phyloP scores from a whole-genome alignment of 2,888 invertebrate genomes.

The Alloplasta piceator region DNA sequence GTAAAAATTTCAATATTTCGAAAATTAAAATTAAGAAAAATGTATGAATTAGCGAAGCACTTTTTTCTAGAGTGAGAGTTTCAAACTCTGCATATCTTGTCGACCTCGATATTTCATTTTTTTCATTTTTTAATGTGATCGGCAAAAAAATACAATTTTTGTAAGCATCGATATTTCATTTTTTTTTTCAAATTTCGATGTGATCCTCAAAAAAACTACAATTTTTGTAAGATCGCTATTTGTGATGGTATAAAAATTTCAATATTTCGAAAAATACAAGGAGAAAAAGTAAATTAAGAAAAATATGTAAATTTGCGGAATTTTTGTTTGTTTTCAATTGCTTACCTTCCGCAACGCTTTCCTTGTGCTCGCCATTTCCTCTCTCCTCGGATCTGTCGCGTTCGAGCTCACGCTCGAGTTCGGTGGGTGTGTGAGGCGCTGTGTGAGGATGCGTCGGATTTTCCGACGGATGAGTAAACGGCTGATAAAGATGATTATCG shows the following conservation, averaged over 20 bases:
- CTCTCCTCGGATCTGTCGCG: conserved; percentile 80
- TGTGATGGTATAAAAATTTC: background rate
- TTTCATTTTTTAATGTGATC: too few species aligned
- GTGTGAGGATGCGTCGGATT: conserved; percentile 78
- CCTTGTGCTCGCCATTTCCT: conserved; percentile 79
- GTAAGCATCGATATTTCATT: background rate
- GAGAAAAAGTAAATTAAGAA: background rate
- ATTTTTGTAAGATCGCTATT: too few species aligned
- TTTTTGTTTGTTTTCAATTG: too few species aligned
- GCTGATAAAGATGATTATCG: conserved; percentile 82
- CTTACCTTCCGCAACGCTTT: conserved; percentile 81
- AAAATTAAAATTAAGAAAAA: too few species aligned
- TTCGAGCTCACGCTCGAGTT: conserved; percentile 80
- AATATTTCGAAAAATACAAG: background rate
- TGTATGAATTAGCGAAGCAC: too few species aligned
- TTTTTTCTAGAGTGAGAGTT: too few species aligned
- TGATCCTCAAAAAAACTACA: too few species aligned
- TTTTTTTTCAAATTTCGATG: background rate
- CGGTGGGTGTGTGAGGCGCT: conserved; percentile 80
- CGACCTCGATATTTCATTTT: too few species aligned
- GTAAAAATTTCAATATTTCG: too few species aligned
- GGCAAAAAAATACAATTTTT: too few species aligned
- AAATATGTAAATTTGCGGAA: background rate
- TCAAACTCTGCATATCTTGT: too few species aligned
- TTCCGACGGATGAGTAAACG: conserved; percentile 78